phyloP scores from a whole-genome alignment of 64 coral and sea anemone genomes.

The Dendronephthya gigantea region DNA sequence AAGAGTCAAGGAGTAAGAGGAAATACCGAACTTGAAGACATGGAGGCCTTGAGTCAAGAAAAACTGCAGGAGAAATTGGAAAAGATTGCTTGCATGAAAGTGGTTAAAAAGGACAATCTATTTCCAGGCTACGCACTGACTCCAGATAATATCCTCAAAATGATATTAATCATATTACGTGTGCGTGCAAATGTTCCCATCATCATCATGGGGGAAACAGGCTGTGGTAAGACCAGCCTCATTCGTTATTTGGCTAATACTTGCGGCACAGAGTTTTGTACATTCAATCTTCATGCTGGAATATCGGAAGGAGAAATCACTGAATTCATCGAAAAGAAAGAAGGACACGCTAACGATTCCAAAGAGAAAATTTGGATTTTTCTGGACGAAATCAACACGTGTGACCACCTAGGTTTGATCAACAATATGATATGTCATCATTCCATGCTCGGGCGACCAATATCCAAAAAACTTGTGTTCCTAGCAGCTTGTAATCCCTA shows the following conservation, averaged over 20 bases:
- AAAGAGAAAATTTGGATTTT: slow-evolving; percentile 52
- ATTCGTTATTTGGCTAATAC: slow-evolving; percentile 70
- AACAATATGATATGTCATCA: slow-evolving; percentile 63
- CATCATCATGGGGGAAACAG: slow-evolving; percentile 93
- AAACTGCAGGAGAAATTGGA: background rate
- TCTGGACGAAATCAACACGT: slow-evolving; percentile 81
- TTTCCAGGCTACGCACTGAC: slow-evolving; percentile 51
- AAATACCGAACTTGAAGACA: background rate
- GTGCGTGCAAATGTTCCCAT: slow-evolving; percentile 63
- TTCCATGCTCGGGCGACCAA: slow-evolving; percentile 40
- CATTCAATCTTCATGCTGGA: slow-evolving; percentile 82
- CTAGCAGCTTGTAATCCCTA: slow-evolving; percentile 94
- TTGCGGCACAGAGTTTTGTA: slow-evolving; percentile 47
- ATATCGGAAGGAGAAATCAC: slow-evolving; percentile 45
- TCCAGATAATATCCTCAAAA: slow-evolving; percentile 89
- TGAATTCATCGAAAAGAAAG: slow-evolving; percentile 35
- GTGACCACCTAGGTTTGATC: slow-evolving; percentile 57
- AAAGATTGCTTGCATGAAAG: background rate
- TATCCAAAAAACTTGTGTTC: slow-evolving; percentile 56
- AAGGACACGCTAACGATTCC: slow-evolving; percentile 16
- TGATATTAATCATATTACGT: slow-evolving; percentile 76
- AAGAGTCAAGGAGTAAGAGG: background rate
- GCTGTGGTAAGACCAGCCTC: slow-evolving; percentile 89
- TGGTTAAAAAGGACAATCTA: background rate
- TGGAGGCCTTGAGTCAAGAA: background rate